Evolutionary conservation across 2,888 invertebrate species (phyloP), one percentile per base, ranked within the genome.

Genomic region (Erebia aethiops): DNA sequence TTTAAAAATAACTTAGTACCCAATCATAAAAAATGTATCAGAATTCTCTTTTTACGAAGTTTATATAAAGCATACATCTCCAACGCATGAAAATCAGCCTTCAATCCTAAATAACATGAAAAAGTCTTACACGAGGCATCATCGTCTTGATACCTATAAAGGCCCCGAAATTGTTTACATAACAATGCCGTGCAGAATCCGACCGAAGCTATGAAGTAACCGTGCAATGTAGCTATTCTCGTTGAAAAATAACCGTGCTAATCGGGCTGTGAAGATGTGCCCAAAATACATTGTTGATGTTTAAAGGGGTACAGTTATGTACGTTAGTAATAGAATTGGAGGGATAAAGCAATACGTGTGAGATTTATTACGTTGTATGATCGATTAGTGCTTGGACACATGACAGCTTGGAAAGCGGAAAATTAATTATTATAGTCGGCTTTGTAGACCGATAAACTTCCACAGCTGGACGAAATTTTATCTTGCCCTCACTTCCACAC

Each of bases 111-210:
- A 67, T 43, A 58, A 18, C 18, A 54, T 35, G 26, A 43, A 60
- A 65, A 54, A 43, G 49, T 16, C 58, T 60, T 58, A 51, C 43
- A 62, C n/a, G 46, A 61, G 3, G 8, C 16, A 46, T n/a, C 16
- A 46, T n/a, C 13, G 14, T 69, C 74, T 58, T 21, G 51, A 67
- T 61, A 52, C 61, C 35, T 52, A 67, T 67, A 61, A 51, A 41
- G 58, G 77, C 79, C 79, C 79, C 75, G 82, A 82, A 83, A 83
- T 77, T 76, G 81, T 85, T 84, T 84, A 78, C 85, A 84, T 84
- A 82, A 89, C 84, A 87, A 84, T 78, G 78, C 80, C 80, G 78
- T 79, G 77, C 71, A 81, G 82, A 85, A 86, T 86, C 74, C 72
- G 78, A 74, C 67, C 78, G 77, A 76, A 67, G 76, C 76, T 80